Conservation (phyloP, 2,888 invertebrate genomes). For the Andrena bucephala region DNA sequence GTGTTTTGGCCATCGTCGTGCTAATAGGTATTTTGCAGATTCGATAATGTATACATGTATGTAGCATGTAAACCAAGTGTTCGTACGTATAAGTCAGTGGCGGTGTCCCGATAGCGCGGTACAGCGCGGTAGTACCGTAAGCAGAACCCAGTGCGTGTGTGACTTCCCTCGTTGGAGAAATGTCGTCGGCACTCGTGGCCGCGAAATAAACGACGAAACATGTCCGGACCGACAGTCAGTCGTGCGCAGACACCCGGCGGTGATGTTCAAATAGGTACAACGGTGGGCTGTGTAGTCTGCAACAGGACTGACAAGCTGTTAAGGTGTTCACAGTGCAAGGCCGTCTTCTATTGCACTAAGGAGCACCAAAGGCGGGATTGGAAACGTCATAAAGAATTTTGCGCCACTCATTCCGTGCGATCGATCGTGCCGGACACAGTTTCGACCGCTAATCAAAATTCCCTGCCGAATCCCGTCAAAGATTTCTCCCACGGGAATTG, state of each 20-base stretch:
- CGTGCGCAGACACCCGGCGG: slow-evolving; percentile 73
- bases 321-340: slow-evolving; percentile 91
- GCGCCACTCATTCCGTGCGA: slow-evolving; percentile 61
- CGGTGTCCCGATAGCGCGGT: slow-evolving; percentile 52
- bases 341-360: slow-evolving; percentile 91
- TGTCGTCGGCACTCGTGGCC: slow-evolving; percentile 72
- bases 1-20: slow-evolving; percentile 40
- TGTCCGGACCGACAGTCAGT: slow-evolving; percentile 79
- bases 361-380: slow-evolving; percentile 93
- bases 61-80: slow-evolving; percentile 48
- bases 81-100: slow-evolving; percentile 50
- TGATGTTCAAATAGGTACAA: slow-evolving; percentile 59
- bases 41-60: slow-evolving; percentile 31
- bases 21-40: slow-evolving; percentile 49
- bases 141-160: slow-evolving; percentile 69
- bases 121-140: slow-evolving; percentile 55
- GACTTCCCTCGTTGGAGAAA: slow-evolving; percentile 72
- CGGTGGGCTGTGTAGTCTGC: slow-evolving; percentile 87
- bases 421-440: slow-evolving; percentile 27
- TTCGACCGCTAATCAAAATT: slow-evolving; percentile 31
- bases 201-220: slow-evolving; percentile 73
- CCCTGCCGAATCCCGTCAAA: slow-evolving; percentile 6
- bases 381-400: slow-evolving; percentile 89
- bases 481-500: slow-evolving; percentile 32
- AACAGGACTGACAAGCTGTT: slow-evolving; percentile 87